A percentile compares a stretch with the other conserved stretches of the same genome.
Conservation (phyloP, 2,888 invertebrate genomes). For the Trimorus sp. region DNA sequence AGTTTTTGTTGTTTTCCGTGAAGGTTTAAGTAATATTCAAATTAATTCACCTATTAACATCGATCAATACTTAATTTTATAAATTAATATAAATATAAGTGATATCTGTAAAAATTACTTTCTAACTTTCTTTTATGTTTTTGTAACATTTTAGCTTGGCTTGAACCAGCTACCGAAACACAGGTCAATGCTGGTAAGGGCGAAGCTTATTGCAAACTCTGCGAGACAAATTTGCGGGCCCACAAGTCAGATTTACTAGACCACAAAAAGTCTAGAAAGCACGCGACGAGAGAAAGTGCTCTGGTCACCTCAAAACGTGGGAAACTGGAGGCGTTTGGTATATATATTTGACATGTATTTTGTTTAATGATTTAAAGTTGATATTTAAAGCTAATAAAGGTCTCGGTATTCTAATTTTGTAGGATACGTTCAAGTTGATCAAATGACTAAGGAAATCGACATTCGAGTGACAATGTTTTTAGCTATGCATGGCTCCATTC, state of each 20-base stretch:
- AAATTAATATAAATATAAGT: too few relatives aligned
- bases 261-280: slow-evolving; percentile 7
- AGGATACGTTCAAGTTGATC: slow-evolving; percentile 9
- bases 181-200: slow-evolving; percentile 6
- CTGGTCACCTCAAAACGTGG: slow-evolving; percentile 11
- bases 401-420: background rate
- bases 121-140: background rate
- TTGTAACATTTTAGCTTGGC: slow-evolving; percentile 3
- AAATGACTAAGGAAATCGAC: slow-evolving; percentile 5
- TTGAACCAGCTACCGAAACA: slow-evolving; percentile 8
- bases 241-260: slow-evolving; percentile 4
- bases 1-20: background rate
- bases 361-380: background rate
- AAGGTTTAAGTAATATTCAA: background rate
- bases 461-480: slow-evolving; percentile 3
- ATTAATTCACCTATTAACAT: background rate
- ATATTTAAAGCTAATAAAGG: too few relatives aligned
- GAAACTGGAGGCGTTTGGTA: slow-evolving; percentile 18
- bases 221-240: slow-evolving; percentile 11
- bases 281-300: slow-evolving; percentile 6
- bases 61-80: background rate
- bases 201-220: slow-evolving; percentile 15
- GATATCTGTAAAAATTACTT: slow-evolving; percentile 6
- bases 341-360: background rate
- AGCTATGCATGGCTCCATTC: slow-evolving; percentile 10